Conservation (phyloP, 2,888 invertebrate species). For the Habrosyne pyritoides region DNA sequence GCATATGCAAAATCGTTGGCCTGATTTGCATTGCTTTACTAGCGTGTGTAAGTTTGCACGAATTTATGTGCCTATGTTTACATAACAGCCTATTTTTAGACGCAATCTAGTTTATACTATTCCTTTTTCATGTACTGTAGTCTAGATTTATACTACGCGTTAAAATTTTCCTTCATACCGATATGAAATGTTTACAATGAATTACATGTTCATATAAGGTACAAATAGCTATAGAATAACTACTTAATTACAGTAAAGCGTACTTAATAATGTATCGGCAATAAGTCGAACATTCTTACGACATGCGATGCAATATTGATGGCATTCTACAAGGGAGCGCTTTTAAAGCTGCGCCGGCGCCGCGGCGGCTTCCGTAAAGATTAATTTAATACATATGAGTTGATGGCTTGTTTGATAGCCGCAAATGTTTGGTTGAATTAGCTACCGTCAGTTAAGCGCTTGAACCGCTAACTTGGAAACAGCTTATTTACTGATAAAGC, state of each 20-base stretch:
- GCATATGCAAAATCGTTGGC: conserved; percentile 4
- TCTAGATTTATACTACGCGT: background rate
- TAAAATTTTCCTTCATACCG: background rate
- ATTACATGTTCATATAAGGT: conserved; percentile 11
- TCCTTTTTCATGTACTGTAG: background rate
- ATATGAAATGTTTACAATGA: background rate
- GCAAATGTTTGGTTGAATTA: conserved; percentile 16
- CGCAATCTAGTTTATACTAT: background rate
- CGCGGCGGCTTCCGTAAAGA: conserved; percentile 28
- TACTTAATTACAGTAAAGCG: conserved; percentile 20
- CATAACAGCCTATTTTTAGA: background rate
- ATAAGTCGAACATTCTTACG: conserved; percentile 25
- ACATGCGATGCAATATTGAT: conserved; percentile 33
- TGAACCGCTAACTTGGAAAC: conserved; percentile 22
- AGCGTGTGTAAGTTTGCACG: background rate
- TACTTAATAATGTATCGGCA: conserved; percentile 18
- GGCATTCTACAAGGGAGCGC: conserved; percentile 21
- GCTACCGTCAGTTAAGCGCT: conserved; percentile 25
- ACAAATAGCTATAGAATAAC: conserved; percentile 13
- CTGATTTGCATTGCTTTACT: conserved; percentile 7
- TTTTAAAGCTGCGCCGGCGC: conserved; percentile 37
- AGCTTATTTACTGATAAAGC: conserved; percentile 42
- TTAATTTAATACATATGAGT: conserved; percentile 21
- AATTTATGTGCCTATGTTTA: background rate
- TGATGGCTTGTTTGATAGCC: conserved; percentile 24